A percentile compares a stretch with the other conserved stretches of the same genome.
Conservation (phyloP, 2,797 vertebrate genomes). For the Eulemur rubriventer region DNA sequence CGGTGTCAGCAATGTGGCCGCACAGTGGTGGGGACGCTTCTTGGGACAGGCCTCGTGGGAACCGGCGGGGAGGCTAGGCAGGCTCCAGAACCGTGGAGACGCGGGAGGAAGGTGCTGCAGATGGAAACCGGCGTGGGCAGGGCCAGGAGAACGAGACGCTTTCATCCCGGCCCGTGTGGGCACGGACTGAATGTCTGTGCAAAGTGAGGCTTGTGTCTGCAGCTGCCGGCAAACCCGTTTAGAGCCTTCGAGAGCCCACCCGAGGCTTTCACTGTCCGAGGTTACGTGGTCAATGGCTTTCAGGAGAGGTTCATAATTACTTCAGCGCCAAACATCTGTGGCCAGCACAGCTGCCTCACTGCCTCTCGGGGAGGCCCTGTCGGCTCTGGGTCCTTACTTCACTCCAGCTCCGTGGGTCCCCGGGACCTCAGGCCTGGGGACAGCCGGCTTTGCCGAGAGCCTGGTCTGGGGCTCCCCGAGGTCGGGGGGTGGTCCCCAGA, state of each 20-base stretch:
- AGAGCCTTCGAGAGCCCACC: not conserved
- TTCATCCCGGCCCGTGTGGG: not conserved
- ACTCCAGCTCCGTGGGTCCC: accelerated
- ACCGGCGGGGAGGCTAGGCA: not conserved
- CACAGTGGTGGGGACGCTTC: accelerated
- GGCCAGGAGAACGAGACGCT: not conserved
- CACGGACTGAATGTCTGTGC: not conserved
- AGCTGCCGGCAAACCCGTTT: not conserved
- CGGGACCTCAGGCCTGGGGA: accelerated
- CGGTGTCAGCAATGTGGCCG: too few relatives aligned
- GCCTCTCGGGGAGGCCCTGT: not conserved
- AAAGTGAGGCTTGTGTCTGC: not conserved
- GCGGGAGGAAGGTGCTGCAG: accelerated
- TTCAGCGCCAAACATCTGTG: conserved; percentile 7
- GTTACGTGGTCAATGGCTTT: conserved; percentile 30
- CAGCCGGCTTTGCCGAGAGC: accelerated
- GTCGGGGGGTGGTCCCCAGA: accelerated
- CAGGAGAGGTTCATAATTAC: not conserved
- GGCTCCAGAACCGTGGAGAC: not conserved
- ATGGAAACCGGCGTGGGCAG: not conserved
- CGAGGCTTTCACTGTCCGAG: not conserved
- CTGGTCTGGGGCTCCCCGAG: accelerated
- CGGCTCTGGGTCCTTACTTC: accelerated
- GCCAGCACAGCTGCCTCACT: not conserved
- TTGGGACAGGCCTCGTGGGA: not conserved